Evolutionary conservation across 2,113 vertebrate species (phyloP).

Genomic region (Calypte anna): DNA sequence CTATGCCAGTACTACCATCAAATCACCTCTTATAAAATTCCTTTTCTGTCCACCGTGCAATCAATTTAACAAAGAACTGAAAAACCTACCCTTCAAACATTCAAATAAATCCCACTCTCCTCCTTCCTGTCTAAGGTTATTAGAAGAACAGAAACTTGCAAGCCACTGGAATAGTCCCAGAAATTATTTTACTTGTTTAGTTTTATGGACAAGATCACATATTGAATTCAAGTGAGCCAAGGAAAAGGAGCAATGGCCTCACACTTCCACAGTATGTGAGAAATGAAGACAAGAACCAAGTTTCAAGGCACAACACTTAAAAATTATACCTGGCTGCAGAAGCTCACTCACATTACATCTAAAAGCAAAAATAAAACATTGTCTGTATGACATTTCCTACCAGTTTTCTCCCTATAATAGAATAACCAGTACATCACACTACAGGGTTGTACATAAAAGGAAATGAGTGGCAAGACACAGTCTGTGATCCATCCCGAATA

Average conservation of each 20-base stretch:
- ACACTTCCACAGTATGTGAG: background rate
- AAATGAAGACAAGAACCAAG: background rate
- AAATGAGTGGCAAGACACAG: background rate
- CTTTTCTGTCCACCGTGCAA: background rate
- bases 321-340: background rate
- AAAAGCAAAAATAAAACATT: background rate
- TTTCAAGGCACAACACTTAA: background rate
- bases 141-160: background rate
- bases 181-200: conserved; percentile 42
- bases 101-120: conserved; percentile 16
- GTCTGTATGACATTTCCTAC: background rate
- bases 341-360: background rate
- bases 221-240: conserved; percentile 11
- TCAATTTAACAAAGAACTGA: conserved; percentile 44
- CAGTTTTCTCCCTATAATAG: background rate
- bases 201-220: conserved; percentile 13
- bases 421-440: background rate
- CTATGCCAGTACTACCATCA: conserved; percentile 5
- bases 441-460: background rate
- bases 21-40: conserved; percentile 3
- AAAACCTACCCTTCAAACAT: conserved; percentile 32
- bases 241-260: conserved; percentile 11
- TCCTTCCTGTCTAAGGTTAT: background rate
- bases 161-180: background rate
- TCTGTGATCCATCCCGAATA: background rate